Percentiles rank a stretch among this genome's conserved stretches.
These are phyloP conservation scores for Caligus rogercresseyi DNA, from an alignment of 1,140 invertebrate genomes.

Conservation along the genomic window DNA sequence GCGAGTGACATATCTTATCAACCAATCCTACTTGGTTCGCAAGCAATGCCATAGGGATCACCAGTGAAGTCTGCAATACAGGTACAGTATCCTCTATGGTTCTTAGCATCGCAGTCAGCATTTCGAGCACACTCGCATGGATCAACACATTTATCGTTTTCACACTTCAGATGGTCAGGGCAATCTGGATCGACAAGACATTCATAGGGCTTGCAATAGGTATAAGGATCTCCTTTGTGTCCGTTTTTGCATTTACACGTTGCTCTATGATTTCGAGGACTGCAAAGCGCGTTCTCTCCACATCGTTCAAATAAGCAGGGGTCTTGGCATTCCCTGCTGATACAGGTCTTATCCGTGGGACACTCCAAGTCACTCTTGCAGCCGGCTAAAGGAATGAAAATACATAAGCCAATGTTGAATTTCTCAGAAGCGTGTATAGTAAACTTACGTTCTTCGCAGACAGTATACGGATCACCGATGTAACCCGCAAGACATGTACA, in stretches of 20 bases:
- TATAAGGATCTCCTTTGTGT: constrained; percentile 54
- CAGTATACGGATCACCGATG: constrained; percentile 29
- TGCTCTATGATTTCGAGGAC: constrained; percentile 44
- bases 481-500: constrained; percentile 28
- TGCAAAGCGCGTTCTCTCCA: constrained; percentile 58
- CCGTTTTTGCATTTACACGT: constrained; percentile 54
- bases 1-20: background rate
- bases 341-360: constrained; percentile 46
- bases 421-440: too few species aligned
- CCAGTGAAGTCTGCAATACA: constrained; percentile 59
- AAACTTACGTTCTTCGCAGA: constrained; percentile 41
- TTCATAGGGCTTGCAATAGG: constrained; percentile 30
- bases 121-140: constrained; percentile 43
- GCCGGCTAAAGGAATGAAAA: constrained; percentile 41
- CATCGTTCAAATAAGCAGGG: constrained; percentile 34
- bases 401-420: too few species aligned
- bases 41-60: constrained; percentile 39
- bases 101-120: constrained; percentile 42
- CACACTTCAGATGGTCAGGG: constrained; percentile 27
- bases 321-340: constrained; percentile 58
- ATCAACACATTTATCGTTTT: constrained; percentile 27
- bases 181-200: constrained; percentile 29
- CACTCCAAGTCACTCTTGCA: constrained; percentile 61
- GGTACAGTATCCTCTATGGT: constrained; percentile 27
- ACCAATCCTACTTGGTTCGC: background rate